Percentiles rank a stretch among this genome's conserved stretches.
Conservation (phyloP, 2,888 invertebrate species). For the Autographa gamma region DNA sequence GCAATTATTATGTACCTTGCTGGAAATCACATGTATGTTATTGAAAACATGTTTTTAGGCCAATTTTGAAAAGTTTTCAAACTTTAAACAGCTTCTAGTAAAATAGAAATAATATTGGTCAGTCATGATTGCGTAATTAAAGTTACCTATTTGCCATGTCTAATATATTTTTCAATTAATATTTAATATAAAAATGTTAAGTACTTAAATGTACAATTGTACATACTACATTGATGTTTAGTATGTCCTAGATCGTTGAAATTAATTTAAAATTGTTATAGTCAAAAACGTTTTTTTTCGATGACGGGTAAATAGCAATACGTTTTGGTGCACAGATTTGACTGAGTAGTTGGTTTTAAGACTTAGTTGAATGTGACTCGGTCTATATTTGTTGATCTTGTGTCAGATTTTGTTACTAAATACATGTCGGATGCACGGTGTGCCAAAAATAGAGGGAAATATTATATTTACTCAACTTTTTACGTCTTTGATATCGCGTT, state of each 20-base stretch:
- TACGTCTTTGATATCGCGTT: conserved; percentile 29
- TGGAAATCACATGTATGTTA: background rate
- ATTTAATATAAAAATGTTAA: conserved; percentile 31
- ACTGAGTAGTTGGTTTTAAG: conserved; percentile 62
- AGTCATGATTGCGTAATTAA: conserved; percentile 6
- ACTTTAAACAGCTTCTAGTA: too few species aligned
- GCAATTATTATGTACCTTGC: background rate
- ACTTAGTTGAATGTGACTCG: conserved; percentile 31
- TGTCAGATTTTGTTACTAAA: conserved; percentile 44
- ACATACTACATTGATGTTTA: conserved; percentile 23
- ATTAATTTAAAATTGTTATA: conserved; percentile 15
- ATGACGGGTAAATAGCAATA: conserved; percentile 30
- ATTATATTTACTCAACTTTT: conserved; percentile 42
- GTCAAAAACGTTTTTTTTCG: conserved; percentile 21
- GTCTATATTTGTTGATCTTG: conserved; percentile 37
- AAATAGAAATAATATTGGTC: background rate
- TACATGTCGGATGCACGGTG: conserved; percentile 9
- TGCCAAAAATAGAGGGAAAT: conserved; percentile 23
- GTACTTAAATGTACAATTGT: conserved; percentile 19
- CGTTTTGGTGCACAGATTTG: conserved; percentile 48
- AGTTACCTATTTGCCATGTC: conserved; percentile 19
- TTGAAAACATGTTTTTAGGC: background rate
- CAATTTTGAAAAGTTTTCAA: too few species aligned
- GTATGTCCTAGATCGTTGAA: conserved; percentile 20
- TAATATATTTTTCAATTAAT: conserved; percentile 46